Evolutionary conservation across 53 echinoderm and acorn worm genomes (phyloP).

Genomic region (Mesocentrotus franciscanus): DNA sequence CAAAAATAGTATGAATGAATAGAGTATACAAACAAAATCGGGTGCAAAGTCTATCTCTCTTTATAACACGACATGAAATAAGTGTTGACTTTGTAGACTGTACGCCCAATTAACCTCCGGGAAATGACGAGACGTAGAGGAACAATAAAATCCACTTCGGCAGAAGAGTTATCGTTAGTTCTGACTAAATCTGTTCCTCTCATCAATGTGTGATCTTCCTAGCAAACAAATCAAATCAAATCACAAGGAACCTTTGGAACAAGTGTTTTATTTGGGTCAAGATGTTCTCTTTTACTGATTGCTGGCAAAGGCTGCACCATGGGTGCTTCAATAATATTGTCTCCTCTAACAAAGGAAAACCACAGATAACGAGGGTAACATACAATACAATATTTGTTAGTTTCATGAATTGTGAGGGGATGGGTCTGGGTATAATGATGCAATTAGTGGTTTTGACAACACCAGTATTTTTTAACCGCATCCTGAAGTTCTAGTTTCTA

Average conservation of each 20-base stretch:
- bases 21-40: background rate
- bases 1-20: constrained; percentile 19
- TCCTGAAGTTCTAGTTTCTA: background rate
- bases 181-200: constrained; percentile 19
- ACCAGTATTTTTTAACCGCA: background rate
- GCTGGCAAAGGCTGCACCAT: background rate
- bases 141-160: background rate
- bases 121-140: constrained; percentile 7
- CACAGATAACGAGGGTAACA: background rate
- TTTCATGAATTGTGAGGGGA: background rate
- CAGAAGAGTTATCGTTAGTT: background rate
- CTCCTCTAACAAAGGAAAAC: background rate
- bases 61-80: background rate
- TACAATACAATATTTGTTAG: background rate
- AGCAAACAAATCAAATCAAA: constrained; percentile 2
- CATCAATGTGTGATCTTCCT: background rate
- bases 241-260: constrained; percentile 21
- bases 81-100: constrained; percentile 33
- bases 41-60: constrained; percentile 41
- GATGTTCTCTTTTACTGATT: background rate
- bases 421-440: background rate
- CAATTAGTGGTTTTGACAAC: background rate
- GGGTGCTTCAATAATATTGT: background rate
- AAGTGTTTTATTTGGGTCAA: constrained; percentile 25
- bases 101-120: constrained; percentile 31